Evolutionary conservation across 1,140 invertebrate genomes (phyloP), one percentile per base, ranked within the genome.

Genomic region (Ylistrum balloti): DNA sequence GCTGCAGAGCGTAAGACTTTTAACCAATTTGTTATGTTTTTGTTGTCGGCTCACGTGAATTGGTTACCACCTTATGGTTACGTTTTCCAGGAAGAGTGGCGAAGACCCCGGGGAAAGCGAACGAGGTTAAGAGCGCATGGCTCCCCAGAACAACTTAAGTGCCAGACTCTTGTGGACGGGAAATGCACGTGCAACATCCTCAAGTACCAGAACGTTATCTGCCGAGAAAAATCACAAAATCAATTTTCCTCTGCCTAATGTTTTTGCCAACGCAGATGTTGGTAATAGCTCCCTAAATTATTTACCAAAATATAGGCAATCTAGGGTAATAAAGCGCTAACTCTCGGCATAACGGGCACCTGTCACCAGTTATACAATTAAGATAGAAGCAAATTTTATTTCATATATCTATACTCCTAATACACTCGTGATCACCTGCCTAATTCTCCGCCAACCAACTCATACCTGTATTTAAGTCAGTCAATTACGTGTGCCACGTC

Each of bases 351-450:
- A 28, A 74, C 56, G 56, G 15, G 15, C 56, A 74, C 56, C 56
- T 74, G 56, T 74, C 56, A 74, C n/a, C 56, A 74, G 56, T 74
- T 74, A 74, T 74, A 74, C 56, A 74, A 74, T 74, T 74, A 74
- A 74, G 56, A 74, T 74, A 74, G 56, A 74, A 28, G 56, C 56
- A n/a, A 74, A 74, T 74, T n/a, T 74, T 74, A 74, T 74, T 74
- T 74, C 56, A n/a, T 74, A 74, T 74, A 74, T 74, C 56, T 74
- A 28, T 74, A 74, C 56, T 17, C 56, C 1, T 74, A 74, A 74
- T 74, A 74, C n/a, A 74, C 17, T 7, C n/a, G 17, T 74, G 56
- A 74, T 74, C 56, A 74, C 22, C 56, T 28, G 56, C 17, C 22
- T 74, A 74, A 74, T 74, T 74, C 56, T n/a, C n/a, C 56, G 56